phyloP scores from a whole-genome alignment of 2,113 vertebrate genomes.

The Recurvirostra avosetta region DNA sequence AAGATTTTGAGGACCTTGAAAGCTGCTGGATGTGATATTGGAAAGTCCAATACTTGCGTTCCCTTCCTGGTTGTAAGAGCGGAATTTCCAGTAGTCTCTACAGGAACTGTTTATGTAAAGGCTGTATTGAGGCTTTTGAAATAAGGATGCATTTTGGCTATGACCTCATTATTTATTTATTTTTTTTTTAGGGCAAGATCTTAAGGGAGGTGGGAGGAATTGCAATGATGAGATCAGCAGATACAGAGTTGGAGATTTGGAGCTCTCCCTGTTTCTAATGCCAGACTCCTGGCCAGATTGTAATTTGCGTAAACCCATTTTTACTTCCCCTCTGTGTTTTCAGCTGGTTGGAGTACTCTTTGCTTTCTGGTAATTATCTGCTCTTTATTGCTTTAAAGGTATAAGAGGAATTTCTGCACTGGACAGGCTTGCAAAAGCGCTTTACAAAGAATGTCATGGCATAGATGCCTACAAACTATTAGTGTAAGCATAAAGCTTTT shows the following conservation, averaged over 20 bases:
- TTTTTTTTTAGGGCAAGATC: not conserved
- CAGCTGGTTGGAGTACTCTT: not conserved
- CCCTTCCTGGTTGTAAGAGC: not conserved
- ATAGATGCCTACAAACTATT: not conserved
- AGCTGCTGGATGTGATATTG: not conserved
- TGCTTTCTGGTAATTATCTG: not conserved
- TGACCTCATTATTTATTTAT: no score
- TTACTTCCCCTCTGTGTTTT: not conserved
- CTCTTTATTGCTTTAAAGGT: not conserved
- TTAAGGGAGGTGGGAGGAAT: not conserved
- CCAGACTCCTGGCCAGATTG: not conserved
- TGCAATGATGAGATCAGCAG: not conserved
- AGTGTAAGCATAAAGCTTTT: not conserved
- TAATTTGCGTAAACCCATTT: not conserved
- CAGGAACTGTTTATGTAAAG: not conserved
- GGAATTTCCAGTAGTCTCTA: slow-evolving; percentile 8
- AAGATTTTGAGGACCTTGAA: not conserved
- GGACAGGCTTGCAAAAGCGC: not conserved
- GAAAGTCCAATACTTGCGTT: not conserved
- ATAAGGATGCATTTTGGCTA: not conserved
- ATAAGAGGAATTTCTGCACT: not conserved
- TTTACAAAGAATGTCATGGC: not conserved
- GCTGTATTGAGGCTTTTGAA: not conserved
- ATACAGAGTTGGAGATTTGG: not conserved
- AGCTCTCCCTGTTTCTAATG: not conserved